Conservation (phyloP, 2,113 vertebrate species). For the Larimichthys crocea region DNA sequence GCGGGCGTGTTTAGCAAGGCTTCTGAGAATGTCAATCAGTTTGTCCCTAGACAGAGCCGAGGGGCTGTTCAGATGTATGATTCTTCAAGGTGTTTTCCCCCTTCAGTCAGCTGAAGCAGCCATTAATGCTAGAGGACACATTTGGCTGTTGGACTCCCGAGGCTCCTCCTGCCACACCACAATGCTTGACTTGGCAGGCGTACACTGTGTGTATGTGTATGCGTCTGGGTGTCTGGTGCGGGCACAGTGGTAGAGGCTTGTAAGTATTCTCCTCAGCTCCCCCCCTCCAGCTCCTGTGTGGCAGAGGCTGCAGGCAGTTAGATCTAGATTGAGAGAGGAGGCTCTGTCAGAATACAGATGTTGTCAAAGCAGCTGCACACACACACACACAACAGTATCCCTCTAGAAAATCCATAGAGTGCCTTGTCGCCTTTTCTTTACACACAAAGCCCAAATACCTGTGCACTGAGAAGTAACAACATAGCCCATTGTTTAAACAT, state of each 20-base stretch:
- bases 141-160: conserved; percentile 74
- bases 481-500: conserved; percentile 49
- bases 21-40: conserved; percentile 74
- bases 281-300: conserved; percentile 78
- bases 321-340: conserved; percentile 81
- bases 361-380: conserved; percentile 48
- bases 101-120: conserved; percentile 73
- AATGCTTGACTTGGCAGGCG: conserved; percentile 69
- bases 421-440: conserved; percentile 52
- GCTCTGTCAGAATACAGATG: conserved; percentile 80
- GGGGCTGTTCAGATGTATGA: conserved; percentile 71
- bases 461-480: conserved; percentile 28
- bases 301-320: conserved; percentile 80
- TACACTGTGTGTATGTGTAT: conserved; percentile 43
- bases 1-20: conserved; percentile 60
- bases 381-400: conserved; percentile 13
- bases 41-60: conserved; percentile 58
- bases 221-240: conserved; percentile 35
- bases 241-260: conserved; percentile 64
- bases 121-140: conserved; percentile 81
- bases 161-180: conserved; percentile 74
- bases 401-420: conserved; percentile 45
- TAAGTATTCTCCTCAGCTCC: conserved; percentile 83
- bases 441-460: conserved; percentile 42
- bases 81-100: conserved; percentile 81